Conservation (phyloP, 2,113 vertebrate genomes). For the Spea multiplicata region DNA sequence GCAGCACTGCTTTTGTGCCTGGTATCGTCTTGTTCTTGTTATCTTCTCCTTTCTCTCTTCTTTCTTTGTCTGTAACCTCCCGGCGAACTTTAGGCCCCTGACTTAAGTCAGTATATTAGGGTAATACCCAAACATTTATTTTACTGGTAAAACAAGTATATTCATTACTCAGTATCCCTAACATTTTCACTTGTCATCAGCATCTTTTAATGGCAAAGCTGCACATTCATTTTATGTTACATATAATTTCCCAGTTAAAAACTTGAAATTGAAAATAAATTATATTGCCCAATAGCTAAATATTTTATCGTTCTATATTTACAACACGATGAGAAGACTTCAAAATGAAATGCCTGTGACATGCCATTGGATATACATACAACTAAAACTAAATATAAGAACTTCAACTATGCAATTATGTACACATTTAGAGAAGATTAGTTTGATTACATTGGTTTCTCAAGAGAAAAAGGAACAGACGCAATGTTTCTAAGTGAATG, state of each 20-base stretch:
- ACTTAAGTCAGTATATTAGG: not conserved
- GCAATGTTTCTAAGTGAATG: not conserved
- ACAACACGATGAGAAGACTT: not conserved
- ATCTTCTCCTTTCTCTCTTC: no score
- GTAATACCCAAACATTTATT: not conserved
- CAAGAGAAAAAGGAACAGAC: constrained; percentile 14
- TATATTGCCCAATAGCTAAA: not conserved
- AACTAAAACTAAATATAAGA: constrained; percentile 1
- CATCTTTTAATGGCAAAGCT: no score
- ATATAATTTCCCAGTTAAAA: not conserved
- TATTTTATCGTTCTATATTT: not conserved
- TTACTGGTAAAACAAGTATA: no score
- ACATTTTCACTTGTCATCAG: not conserved
- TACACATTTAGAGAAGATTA: constrained; percentile 27
- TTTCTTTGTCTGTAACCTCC: no score
- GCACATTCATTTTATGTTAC: not conserved
- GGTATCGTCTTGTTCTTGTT: no score
- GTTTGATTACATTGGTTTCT: constrained; percentile 13
- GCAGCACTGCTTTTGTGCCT: no score
- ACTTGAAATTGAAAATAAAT: not conserved
- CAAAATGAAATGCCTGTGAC: not conserved
- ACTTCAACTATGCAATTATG: constrained; percentile 20
- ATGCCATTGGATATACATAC: constrained; percentile 1
- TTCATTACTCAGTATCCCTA: not conserved
- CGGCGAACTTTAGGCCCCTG: no score